phyloP scores from a whole-genome alignment of 1,140 invertebrate genomes.

The Diplogasteroides magnus region DNA sequence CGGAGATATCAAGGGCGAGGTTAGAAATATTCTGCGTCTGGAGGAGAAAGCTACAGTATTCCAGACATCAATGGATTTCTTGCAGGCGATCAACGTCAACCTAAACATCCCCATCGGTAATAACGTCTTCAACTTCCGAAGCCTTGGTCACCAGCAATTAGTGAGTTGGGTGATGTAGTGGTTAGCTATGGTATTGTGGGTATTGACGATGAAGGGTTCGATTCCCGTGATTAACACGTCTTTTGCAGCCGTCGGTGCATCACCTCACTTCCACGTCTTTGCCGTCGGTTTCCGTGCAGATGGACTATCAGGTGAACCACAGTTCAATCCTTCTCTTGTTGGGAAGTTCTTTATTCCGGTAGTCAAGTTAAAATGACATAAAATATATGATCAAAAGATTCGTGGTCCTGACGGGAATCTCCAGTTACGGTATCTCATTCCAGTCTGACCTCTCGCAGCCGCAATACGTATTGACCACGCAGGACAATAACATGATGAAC shows the following conservation, averaged over 20 bases:
- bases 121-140: slow-evolving; percentile 13
- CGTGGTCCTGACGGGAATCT: too few relatives aligned
- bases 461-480: slow-evolving; percentile 17
- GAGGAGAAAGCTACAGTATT: slow-evolving; percentile 12
- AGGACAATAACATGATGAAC: slow-evolving; percentile 17
- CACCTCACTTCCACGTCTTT: slow-evolving; percentile 19
- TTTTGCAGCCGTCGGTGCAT: slow-evolving; percentile 26
- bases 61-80: not conserved
- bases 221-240: not conserved
- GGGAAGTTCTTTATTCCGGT: too few relatives aligned
- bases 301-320: slow-evolving; percentile 18
- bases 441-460: slow-evolving; percentile 9
- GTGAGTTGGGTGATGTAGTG: not conserved
- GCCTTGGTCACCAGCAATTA: not conserved
- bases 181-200: not conserved
- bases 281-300: slow-evolving; percentile 21
- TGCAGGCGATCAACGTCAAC: slow-evolving; percentile 6
- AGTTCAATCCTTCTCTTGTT: too few relatives aligned
- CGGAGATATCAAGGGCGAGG: slow-evolving; percentile 13
- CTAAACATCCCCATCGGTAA: slow-evolving; percentile 4
- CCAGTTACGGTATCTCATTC: not conserved
- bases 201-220: not conserved
- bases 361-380: too few relatives aligned
- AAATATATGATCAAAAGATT: not conserved
- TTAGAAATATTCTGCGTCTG: not conserved